Evolutionary conservation across 2,888 invertebrate species (phyloP), one percentile per base, ranked within the genome.

Genomic region (Scaptomyza tumidula): DNA sequence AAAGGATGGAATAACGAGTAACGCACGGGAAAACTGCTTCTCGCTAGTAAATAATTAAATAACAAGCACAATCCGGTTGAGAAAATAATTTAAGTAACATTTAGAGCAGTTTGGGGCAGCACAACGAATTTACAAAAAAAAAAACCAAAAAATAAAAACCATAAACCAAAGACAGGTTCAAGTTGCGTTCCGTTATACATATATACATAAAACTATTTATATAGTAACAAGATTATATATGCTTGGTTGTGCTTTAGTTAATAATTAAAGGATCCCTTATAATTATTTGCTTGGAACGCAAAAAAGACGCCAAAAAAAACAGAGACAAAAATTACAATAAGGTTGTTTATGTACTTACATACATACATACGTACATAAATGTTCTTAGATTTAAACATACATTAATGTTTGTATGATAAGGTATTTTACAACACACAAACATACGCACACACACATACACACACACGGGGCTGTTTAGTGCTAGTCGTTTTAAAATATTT

Each of bases 111-210:
- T n/a, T 55, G 33, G 33, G 45, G 13, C 37, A 75, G 76, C 71
- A 79, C 84, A 87, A 87, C 84, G 84, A 84, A 87, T 84, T 84
- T 76, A 86, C 77, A 56, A 68, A 52, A 37, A 19, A 29, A 39
- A 56, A 19, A 52, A 24, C 3, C 24, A 24, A 24, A 24, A 3
- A 24, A 4, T 2, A 4, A 3, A 24, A 4, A 24, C 19, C 19
- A 41, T 7, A 13, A 57, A 6, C 9, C 50, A 45, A 61, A 24
- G 49, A 46, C 31, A 46, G 29, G 33, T 31, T 39, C 6, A 39
- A 57, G 9, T n/a, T 52, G 44, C 45, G 35, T 11, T 50, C 24
- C 75, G 54, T 55, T 67, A 44, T 59, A 67, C 48, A 48, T 52
- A 66, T 46, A 55, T 55, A 41, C n/a, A 33, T 29, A 46, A n/a